Evolutionary conservation across 2,888 invertebrate species (phyloP).

Genomic region (Dicyrtomina minuta): DNA sequence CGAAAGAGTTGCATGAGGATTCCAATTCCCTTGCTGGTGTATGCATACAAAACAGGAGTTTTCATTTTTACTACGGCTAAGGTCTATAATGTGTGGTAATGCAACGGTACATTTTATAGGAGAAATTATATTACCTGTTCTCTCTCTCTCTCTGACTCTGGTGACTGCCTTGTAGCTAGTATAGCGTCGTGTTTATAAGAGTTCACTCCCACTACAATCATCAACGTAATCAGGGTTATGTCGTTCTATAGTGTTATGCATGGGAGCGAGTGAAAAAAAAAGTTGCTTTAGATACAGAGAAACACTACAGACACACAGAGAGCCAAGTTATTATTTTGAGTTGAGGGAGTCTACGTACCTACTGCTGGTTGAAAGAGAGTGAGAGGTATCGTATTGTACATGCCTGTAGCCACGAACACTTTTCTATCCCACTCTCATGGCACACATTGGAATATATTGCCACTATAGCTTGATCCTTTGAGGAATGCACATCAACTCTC

Average conservation of each 20-base stretch:
- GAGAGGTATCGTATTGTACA: not conserved
- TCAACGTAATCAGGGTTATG: slow-evolving; percentile 26
- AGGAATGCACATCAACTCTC: slow-evolving; percentile 36
- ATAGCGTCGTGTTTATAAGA: not conserved
- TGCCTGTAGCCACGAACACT: not conserved
- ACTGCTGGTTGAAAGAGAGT: not conserved
- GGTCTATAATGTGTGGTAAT: too few species aligned
- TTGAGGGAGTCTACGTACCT: not conserved
- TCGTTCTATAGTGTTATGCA: slow-evolving; percentile 24
- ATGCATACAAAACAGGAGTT: too few species aligned
- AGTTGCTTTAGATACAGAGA: not conserved
- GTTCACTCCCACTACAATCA: slow-evolving; percentile 13
- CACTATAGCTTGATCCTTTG: slow-evolving; percentile 46
- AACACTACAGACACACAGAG: not conserved
- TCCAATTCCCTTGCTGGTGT: too few species aligned
- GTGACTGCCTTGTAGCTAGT: too few species aligned
- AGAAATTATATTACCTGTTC: slow-evolving; percentile 16
- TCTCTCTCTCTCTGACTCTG: not conserved
- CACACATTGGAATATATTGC: slow-evolving; percentile 39
- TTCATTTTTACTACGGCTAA: too few species aligned
- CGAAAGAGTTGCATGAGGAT: too few species aligned
- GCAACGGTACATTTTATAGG: slow-evolving; percentile 19
- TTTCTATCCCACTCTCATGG: slow-evolving; percentile 2
- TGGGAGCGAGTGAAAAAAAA: slow-evolving; percentile 12
- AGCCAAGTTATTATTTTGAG: slow-evolving; percentile 10